phyloP scores from a whole-genome alignment of 1,140 invertebrate genomes.

The Gryon sp. region DNA sequence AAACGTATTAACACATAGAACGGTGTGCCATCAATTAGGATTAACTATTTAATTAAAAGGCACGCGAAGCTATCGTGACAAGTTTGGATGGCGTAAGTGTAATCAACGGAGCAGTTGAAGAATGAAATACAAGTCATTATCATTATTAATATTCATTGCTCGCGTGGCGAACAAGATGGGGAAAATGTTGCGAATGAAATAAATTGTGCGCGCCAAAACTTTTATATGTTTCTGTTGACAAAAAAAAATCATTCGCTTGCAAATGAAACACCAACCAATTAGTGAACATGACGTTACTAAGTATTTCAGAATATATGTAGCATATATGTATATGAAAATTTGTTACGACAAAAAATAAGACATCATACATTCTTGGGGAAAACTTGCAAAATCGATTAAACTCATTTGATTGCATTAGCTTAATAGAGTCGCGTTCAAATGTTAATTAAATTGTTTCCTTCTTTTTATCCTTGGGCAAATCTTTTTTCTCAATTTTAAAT shows the following conservation, averaged over 20 bases:
- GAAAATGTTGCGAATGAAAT: not conserved
- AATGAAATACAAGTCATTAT: slow-evolving; percentile 52
- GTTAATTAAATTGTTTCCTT: not conserved
- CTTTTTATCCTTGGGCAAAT: not conserved
- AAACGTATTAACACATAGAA: slow-evolving; percentile 54
- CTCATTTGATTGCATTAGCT: too few relatives aligned
- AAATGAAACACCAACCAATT: too few relatives aligned
- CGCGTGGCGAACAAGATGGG: not conserved
- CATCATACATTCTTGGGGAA: too few relatives aligned
- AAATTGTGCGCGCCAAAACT: not conserved
- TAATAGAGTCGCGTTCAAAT: too few relatives aligned
- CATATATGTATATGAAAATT: too few relatives aligned
- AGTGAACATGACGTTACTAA: too few relatives aligned
- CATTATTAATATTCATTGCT: slow-evolving; percentile 57
- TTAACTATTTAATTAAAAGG: slow-evolving; percentile 60
- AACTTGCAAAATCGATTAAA: too few relatives aligned
- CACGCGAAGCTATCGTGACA: slow-evolving; percentile 42
- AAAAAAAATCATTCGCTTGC: too few relatives aligned
- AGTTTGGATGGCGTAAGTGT: slow-evolving; percentile 47
- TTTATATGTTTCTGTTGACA: too few relatives aligned
- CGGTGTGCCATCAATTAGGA: slow-evolving; percentile 53
- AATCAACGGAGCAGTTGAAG: slow-evolving; percentile 46
- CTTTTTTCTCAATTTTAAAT: not conserved
- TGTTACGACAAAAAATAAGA: too few relatives aligned
- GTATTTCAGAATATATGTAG: too few relatives aligned